A percentile compares a stretch with the other conserved stretches of the same genome.
Conservation (phyloP, 2,888 invertebrate species). For the Catocala fraxini region DNA sequence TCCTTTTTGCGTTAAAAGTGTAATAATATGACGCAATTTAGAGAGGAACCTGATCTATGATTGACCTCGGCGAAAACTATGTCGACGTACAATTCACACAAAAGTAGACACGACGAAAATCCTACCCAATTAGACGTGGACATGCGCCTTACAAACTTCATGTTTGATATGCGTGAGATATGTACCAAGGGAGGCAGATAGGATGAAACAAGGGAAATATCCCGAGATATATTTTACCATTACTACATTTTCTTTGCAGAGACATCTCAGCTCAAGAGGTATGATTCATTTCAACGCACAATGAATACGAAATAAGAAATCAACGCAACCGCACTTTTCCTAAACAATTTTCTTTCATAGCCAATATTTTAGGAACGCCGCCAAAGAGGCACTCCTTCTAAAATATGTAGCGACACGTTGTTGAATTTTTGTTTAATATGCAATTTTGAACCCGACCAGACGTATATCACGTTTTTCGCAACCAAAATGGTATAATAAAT, state of each 20-base stretch:
- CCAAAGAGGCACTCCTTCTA: conserved; percentile 64
- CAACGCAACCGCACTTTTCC: conserved; percentile 80
- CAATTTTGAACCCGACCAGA: conserved; percentile 74
- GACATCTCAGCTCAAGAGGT: conserved; percentile 64
- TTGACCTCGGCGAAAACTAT: no score
- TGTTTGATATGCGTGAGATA: no score
- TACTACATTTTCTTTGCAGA: conserved; percentile 50
- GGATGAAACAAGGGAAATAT: conserved; percentile 5
- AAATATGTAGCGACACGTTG: conserved; percentile 77
- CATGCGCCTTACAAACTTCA: no score
- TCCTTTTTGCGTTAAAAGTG: no score
- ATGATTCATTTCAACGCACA: conserved; percentile 80
- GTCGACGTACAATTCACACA: no score
- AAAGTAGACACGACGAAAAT: no score
- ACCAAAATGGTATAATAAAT: conserved; percentile 84
- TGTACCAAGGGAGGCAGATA: no score
- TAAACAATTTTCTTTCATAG: conserved; percentile 81
- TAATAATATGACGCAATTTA: no score
- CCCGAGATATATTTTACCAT: conserved; percentile 24
- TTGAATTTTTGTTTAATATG: conserved; percentile 82
- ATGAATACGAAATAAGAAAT: conserved; percentile 85
- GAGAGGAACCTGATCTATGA: no score
- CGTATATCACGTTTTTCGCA: conserved; percentile 80
- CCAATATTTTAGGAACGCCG: conserved; percentile 73
- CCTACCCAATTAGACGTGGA: no score